Percentiles rank a stretch among this genome's conserved stretches.
phyloP scores from a whole-genome alignment of 2,888 invertebrate genomes.

The Drepanosiphum platanoidis region DNA sequence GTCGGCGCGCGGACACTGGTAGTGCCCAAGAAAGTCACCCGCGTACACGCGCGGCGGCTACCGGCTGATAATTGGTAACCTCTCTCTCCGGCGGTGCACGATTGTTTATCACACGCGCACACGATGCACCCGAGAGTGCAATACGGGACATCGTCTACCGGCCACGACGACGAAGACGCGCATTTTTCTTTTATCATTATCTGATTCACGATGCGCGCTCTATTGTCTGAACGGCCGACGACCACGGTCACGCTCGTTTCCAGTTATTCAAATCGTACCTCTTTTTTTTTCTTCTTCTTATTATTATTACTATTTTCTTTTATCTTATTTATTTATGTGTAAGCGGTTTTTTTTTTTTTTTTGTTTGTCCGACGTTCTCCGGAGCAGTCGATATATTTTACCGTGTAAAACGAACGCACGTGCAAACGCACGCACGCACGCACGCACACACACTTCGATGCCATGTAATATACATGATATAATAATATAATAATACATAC shows the following conservation, averaged over 20 bases:
- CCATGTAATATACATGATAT: too few relatives aligned
- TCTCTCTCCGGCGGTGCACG: slow-evolving; percentile 7
- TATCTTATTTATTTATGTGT: neutral
- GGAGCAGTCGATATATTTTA: neutral
- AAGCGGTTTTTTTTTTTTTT: neutral
- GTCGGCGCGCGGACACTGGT: neutral
- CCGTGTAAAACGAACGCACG: neutral
- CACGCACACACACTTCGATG: too few relatives aligned
- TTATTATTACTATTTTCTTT: neutral
- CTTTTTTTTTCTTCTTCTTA: neutral
- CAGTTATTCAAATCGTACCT: slow-evolving; percentile 45
- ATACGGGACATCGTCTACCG: slow-evolving; percentile 9
- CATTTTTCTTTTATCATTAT: slow-evolving; percentile 43
- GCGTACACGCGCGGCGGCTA: neutral
- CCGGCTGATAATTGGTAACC: slow-evolving; percentile 39
- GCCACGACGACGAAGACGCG: neutral
- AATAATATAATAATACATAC: too few relatives aligned
- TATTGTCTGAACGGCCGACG: slow-evolving; percentile 31
- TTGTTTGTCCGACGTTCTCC: neutral
- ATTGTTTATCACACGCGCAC: slow-evolving; percentile 13
- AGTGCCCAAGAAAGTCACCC: neutral
- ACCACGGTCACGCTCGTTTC: slow-evolving; percentile 33
- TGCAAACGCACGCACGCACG: too few relatives aligned
- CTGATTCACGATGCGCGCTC: slow-evolving; percentile 53
- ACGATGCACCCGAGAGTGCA: slow-evolving; percentile 28